Evolutionary conservation across 2,113 vertebrate genomes (phyloP).

Genomic region (Lophura nycthemera): DNA sequence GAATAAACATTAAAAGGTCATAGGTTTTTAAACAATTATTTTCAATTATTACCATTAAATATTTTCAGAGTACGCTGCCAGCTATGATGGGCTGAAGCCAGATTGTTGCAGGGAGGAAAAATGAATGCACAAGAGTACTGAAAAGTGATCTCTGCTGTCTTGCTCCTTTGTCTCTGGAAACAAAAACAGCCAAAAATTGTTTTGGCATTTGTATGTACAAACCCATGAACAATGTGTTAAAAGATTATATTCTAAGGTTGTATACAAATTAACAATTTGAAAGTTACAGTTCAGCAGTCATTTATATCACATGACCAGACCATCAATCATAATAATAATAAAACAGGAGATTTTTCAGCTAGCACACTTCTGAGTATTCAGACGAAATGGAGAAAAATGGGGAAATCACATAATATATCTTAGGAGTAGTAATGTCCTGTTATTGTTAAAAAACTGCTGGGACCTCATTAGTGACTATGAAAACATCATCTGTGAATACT

Average conservation of each 20-base stretch:
- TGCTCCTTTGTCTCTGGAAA: not conserved
- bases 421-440: constrained; percentile 81
- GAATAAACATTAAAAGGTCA: not conserved
- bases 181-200: not conserved
- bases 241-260: constrained; percentile 1
- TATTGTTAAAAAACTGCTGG: constrained; percentile 86
- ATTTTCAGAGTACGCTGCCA: not conserved
- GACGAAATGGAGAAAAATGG: constrained; percentile 76
- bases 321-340: constrained; percentile 73
- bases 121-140: not conserved
- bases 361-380: constrained; percentile 74
- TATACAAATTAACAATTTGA: constrained; percentile 49
- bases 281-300: constrained; percentile 31
- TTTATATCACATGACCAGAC: constrained; percentile 45
- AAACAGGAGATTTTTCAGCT: constrained; percentile 69
- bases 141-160: not conserved
- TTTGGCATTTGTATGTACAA: not conserved
- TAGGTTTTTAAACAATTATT: not conserved
- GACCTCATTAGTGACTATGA: constrained; percentile 86
- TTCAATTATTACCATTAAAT: not conserved
- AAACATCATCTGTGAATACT: constrained; percentile 81
- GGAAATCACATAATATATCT: constrained; percentile 83
- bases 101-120: not conserved
- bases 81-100: not conserved
- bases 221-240: not conserved